Conservation (phyloP, 2,888 invertebrate genomes). For the Microctonus aethiopoides region DNA sequence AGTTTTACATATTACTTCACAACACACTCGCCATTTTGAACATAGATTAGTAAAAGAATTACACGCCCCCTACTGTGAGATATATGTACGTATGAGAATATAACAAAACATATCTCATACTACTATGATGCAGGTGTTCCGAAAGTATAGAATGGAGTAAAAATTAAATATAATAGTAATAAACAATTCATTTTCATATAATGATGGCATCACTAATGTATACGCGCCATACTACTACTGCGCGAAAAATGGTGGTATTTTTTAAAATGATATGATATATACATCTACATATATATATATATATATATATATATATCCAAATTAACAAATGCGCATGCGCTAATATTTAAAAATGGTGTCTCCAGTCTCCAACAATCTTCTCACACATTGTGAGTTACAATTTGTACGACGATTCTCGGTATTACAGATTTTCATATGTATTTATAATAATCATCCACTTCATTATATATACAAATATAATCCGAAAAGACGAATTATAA, state of each 20-base stretch:
- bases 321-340: slow-evolving; percentile 9
- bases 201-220: slow-evolving; percentile 12
- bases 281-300: no score
- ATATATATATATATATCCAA: no score
- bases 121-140: slow-evolving; percentile 44
- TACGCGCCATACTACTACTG: background rate
- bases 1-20: slow-evolving; percentile 47
- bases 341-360: slow-evolving; percentile 8
- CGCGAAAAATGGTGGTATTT: background rate
- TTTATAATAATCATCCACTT: no score
- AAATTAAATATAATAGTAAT: slow-evolving; percentile 20
- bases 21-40: slow-evolving; percentile 59
- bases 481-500: no score
- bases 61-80: slow-evolving; percentile 42
- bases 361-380: background rate
- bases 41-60: slow-evolving; percentile 49
- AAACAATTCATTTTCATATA: slow-evolving; percentile 23
- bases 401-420: background rate
- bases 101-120: slow-evolving; percentile 14
- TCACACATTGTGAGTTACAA: background rate
- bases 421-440: no score
- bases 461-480: no score
- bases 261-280: slow-evolving; percentile 14
- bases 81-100: slow-evolving; percentile 27
- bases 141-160: slow-evolving; percentile 37